Base-by-base conservation (phyloP, 2,113 vertebrate genomes). In the Otocyon megalotis region DNA sequence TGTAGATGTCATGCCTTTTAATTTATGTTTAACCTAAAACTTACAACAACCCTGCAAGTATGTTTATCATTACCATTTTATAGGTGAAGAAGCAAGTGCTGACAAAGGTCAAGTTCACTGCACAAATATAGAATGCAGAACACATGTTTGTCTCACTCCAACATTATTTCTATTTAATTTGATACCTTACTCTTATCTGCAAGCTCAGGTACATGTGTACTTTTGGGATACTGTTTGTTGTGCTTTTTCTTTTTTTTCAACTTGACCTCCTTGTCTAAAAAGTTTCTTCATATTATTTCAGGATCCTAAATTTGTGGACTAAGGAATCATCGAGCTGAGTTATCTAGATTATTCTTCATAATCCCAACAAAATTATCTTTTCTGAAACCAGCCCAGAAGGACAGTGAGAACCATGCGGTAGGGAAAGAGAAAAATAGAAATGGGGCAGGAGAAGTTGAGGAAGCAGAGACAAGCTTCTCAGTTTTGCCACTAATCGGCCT, bases 41-140 rank as follows among this genome's bases (percentile, higher is more conserved):
- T 58, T 93, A 71, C 4, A 62, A 80, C 15, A 77, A 30, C 0
- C 15, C n/a, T 43, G 0, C 3, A 62, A 26, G 8, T 7, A 2
- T 74, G n/a, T 90, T 93, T 82, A 76, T 74, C 30, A 58, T 88
- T 91, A 90, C 2, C 48, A 19, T 81, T 93, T 92, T 37, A 76
- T 4, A 16, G 9, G 22, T 24, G 8, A 94, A 53, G 32, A 69
- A 85, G 67, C 19, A 54, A 60, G n/a, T 20, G 32, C 14, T 14
- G 2, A 88, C 20, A 86, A 37, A 90, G 30, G 26, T 69, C 20
- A 37, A 16, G 13, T 67, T 89, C 28, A n/a, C 63, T 37, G 8
- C 0, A 60, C 16, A 65, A 12, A 58, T 71, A 50, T 77, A 58
- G n/a, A 65, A 8, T 35, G 16, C 12, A 94, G 67, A 82, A 79